Conservation (phyloP, 2,797 vertebrate genomes). For the Chlorospingus semifuscus region DNA sequence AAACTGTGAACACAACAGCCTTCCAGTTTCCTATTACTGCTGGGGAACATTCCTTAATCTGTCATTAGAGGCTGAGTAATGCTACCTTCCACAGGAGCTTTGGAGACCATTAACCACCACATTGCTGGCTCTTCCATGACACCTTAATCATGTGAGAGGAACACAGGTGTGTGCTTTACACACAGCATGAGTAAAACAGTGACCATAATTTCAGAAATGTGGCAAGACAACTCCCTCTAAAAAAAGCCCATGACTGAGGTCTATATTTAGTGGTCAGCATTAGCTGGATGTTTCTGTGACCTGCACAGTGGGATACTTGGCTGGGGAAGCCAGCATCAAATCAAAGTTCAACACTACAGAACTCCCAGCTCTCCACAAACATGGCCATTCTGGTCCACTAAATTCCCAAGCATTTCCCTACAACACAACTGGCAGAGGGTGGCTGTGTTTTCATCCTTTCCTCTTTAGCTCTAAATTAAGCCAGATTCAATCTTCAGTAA, state of each 20-base stretch:
- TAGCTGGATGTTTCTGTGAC: conserved; percentile 20
- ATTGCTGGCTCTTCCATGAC: neutral
- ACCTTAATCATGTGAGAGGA: conserved; percentile 29
- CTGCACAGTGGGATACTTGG: neutral
- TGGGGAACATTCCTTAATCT: conserved; percentile 49
- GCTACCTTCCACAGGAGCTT: conserved; percentile 29
- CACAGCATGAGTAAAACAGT: conserved; percentile 33
- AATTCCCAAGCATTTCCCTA: neutral
- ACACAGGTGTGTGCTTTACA: conserved; percentile 32
- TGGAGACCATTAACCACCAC: neutral
- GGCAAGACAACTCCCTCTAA: conserved; percentile 25
- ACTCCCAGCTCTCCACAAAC: neutral
- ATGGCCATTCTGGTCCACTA: neutral
- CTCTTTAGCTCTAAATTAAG: neutral
- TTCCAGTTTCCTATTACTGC: conserved; percentile 36
- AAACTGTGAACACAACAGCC: neutral
- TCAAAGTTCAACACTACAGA: neutral
- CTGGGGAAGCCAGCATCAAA: neutral
- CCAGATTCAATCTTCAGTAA: neutral
- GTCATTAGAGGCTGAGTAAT: conserved; percentile 46
- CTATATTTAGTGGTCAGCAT: conserved; percentile 56
- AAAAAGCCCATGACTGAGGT: conserved; percentile 19
- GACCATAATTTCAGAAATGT: conserved; percentile 11
- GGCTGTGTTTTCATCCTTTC: neutral
- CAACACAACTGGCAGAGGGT: neutral